These are phyloP conservation scores for Paramormyrops hopkinsi DNA, from an alignment of 2,797 vertebrate genomes.

Conservation along the genomic window DNA sequence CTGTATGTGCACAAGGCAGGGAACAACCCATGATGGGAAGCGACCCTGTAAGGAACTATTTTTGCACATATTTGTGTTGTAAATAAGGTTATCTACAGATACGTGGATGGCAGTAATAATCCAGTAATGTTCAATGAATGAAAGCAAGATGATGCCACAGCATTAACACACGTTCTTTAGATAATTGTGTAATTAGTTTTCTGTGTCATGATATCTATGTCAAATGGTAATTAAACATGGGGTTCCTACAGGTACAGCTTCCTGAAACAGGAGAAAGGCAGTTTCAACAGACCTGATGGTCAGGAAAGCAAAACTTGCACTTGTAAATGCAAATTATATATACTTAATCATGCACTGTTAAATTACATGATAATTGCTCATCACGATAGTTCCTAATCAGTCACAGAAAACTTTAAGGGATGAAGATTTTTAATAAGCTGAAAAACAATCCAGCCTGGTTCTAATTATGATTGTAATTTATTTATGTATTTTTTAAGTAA, in stretches of 20 bases:
- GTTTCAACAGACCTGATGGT: background rate
- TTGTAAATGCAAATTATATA: background rate
- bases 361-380: constrained; percentile 7
- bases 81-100: background rate
- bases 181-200: background rate
- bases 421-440: background rate
- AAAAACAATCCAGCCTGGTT: background rate
- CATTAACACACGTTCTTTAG: background rate
- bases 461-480: background rate
- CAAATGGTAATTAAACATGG: background rate
- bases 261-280: background rate
- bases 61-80: background rate
- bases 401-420: background rate
- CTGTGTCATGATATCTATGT: background rate
- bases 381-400: background rate
- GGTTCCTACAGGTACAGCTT: background rate
- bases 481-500: background rate
- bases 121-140: background rate
- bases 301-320: background rate
- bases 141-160: background rate
- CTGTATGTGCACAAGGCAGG: background rate
- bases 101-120: background rate
- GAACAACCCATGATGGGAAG: background rate
- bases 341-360: background rate
- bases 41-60: background rate